Percentiles rank a stretch among this genome's conserved stretches.
Evolutionary conservation across 2,113 vertebrate genomes (phyloP).

Genomic region (Edolisoma coerulescens): DNA sequence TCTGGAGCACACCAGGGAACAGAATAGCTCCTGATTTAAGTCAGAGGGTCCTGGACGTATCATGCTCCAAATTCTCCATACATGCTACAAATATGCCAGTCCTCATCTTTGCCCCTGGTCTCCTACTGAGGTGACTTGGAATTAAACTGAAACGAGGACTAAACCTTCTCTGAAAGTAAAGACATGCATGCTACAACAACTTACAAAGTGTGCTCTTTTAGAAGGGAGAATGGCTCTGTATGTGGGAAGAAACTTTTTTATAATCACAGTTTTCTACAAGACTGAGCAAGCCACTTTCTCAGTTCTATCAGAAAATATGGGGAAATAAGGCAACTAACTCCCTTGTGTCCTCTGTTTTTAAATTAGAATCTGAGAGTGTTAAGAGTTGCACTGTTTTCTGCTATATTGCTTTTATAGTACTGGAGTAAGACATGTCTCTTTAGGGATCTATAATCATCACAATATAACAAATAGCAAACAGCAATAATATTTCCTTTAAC

Average conservation of each 20-base stretch:
- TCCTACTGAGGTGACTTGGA: background rate
- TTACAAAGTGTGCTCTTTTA: background rate
- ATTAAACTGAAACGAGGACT: background rate
- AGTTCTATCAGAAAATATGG: background rate
- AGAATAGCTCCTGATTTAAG: background rate
- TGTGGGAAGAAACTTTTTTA: background rate
- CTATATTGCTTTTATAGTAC: background rate
- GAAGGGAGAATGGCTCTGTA: background rate
- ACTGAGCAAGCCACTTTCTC: background rate
- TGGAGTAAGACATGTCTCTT: background rate
- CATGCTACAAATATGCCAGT: background rate
- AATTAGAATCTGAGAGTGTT: background rate
- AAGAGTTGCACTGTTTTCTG: background rate
- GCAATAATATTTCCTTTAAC: background rate
- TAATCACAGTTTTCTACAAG: background rate
- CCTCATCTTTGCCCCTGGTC: background rate
- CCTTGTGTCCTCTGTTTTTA: background rate
- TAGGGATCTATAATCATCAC: background rate
- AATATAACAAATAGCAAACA: background rate
- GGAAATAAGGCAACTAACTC: background rate
- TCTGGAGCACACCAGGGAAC: background rate
- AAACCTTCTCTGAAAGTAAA: background rate
- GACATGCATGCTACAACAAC: rapidly evolving
- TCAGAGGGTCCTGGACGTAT: background rate
- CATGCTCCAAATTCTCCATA: background rate